Evolutionary conservation across 30 jellyfish, hydroid and myxozoan genomes (phyloP), one percentile per base, ranked within the genome.

Genomic region (Aurelia sp.): DNA sequence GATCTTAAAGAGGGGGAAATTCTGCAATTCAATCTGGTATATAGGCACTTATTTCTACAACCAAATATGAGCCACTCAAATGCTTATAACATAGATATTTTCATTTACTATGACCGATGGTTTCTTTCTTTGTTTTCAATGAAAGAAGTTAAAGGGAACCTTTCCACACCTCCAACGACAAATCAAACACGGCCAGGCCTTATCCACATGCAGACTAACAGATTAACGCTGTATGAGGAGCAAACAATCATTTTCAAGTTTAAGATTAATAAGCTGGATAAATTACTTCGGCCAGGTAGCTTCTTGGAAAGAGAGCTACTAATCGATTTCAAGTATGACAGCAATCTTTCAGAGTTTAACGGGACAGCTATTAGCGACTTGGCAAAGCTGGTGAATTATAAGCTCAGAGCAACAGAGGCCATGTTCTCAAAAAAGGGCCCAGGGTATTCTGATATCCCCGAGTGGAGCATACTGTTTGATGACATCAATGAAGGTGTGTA

Each of bases 31-130:
- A 62, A 72, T 53, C 13, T 52, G 0, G 60, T 87, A 0, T 44
- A 44, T 44, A 13, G 15, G 55, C 55, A 44, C 55, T 22, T 72
- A 9, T 6, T 64, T 4, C 93, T 68, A 23, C 51, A 65, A 82
- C 21, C 65, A 48, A 64, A 41, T 19, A 53, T 51, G 53, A 62
- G 93, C 51, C 23, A 58, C 33, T 52, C 93, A 13, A 84, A 84
- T 84, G 93, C 93, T 21, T 84, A 68, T 58, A 66, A 84, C 3
- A 47, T 84, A 20, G 76, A 73, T 15, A n/a, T 51, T 18, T 73
- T 59, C 15, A 71, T 84, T 70, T 84, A 84, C 66, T 84, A 30
- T 65, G 87, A 84, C n/a, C 6, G 71, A 15, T 62, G 60, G 17
- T 60, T 84, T 53, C 75, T 84, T 8, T 48, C n/a, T 7, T 76